These are phyloP conservation scores for Ictidomys tridecemlineatus DNA, from an alignment of 2,113 vertebrate species.

Conservation along the genomic window DNA sequence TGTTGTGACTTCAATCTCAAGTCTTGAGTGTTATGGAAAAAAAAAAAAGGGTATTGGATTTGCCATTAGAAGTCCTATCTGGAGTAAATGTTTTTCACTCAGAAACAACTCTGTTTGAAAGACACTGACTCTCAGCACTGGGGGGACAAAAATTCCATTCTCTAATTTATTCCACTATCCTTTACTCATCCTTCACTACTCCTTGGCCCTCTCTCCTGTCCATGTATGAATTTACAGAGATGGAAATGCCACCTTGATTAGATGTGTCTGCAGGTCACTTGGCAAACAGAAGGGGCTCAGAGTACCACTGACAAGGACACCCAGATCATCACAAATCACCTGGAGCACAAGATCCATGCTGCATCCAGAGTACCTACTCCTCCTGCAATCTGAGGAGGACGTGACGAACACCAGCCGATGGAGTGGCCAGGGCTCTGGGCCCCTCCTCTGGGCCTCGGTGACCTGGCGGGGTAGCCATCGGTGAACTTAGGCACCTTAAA, in stretches of 20 bases:
- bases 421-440: background rate
- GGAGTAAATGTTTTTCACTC: conserved; percentile 5
- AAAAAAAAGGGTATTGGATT: background rate
- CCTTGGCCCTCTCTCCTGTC: background rate
- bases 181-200: background rate
- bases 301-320: background rate
- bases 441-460: too few relatives aligned
- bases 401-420: background rate
- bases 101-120: background rate
- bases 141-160: background rate
- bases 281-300: background rate
- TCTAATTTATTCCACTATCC: background rate
- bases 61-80: background rate
- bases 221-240: conserved; percentile 25
- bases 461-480: too few relatives aligned
- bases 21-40: background rate
- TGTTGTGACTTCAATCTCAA: background rate
- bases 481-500: background rate
- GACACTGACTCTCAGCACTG: background rate
- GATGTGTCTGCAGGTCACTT: background rate
- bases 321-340: background rate
- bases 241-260: background rate
- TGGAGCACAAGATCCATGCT: background rate
- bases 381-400: background rate
- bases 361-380: background rate